These are phyloP conservation scores for Euleptes europaea DNA, from an alignment of 2,113 vertebrate genomes.

Conservation along the genomic window DNA sequence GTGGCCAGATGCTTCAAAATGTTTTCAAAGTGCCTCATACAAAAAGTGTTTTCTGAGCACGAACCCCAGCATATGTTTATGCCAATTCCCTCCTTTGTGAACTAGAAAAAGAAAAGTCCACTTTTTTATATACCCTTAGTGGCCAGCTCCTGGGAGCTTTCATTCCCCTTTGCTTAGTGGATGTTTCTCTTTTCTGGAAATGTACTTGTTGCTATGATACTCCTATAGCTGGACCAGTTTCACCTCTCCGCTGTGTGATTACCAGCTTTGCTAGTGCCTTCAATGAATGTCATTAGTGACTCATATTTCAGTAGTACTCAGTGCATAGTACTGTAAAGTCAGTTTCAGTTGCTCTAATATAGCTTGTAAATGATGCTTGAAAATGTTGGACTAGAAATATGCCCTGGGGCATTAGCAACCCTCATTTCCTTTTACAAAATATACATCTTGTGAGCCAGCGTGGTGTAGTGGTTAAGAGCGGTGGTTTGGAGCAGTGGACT, in stretches of 20 bases:
- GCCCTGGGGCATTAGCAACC: not conserved
- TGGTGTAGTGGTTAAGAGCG: too few species aligned
- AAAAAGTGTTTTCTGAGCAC: not conserved
- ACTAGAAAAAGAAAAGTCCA: not conserved
- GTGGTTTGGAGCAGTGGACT: too few species aligned
- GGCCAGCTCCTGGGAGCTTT: not conserved
- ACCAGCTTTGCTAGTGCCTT: not conserved
- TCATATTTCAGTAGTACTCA: not conserved
- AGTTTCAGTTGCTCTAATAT: not conserved
- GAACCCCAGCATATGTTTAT: not conserved
- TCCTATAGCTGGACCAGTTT: not conserved
- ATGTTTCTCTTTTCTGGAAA: slow-evolving; percentile 10
- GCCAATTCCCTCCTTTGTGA: not conserved
- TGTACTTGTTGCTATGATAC: not conserved
- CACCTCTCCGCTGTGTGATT: not conserved
- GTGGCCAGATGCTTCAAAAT: not conserved
- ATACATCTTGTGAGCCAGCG: too few species aligned
- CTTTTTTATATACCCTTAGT: not conserved
- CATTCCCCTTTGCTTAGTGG: not conserved
- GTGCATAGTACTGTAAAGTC: not conserved
- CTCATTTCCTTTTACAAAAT: slow-evolving; percentile 11
- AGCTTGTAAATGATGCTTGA: not conserved
- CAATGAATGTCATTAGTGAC: not conserved
- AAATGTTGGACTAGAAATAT: not conserved
- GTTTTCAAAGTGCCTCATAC: not conserved